Evolutionary conservation across 2,113 vertebrate genomes (phyloP).

Genomic region (Capreolus pygargus): DNA sequence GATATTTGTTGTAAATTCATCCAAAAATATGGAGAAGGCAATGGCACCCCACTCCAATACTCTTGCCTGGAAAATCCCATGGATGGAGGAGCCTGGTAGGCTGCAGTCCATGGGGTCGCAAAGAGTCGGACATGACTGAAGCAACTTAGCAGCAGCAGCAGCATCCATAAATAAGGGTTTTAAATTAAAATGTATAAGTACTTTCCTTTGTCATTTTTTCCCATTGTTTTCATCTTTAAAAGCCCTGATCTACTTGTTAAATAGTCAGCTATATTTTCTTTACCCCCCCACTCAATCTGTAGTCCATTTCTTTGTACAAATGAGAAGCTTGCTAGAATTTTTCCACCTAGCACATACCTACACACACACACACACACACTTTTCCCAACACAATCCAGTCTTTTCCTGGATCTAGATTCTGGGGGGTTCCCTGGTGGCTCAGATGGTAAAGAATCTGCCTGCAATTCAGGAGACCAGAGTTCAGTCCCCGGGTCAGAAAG

Average conservation of each 20-base stretch:
- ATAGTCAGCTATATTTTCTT: accelerated
- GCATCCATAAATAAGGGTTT: neutral
- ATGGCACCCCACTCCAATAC: too few relatives aligned
- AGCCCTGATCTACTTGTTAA: neutral
- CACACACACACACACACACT: accelerated
- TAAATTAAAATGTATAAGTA: neutral
- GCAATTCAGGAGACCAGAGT: neutral
- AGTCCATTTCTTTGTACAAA: accelerated
- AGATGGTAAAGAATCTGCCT: neutral
- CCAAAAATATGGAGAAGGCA: neutral
- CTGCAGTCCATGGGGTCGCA: too few relatives aligned
- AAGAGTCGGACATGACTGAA: too few relatives aligned
- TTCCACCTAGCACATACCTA: accelerated
- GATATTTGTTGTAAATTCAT: neutral
- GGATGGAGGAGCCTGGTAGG: too few relatives aligned
- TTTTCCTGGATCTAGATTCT: neutral
- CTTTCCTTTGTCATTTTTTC: neutral
- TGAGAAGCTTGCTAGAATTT: accelerated
- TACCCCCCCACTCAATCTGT: accelerated
- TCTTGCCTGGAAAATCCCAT: too few relatives aligned
- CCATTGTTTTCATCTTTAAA: neutral
- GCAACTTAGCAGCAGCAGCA: too few relatives aligned
- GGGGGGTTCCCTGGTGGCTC: neutral
- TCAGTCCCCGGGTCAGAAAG: neutral
- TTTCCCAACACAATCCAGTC: accelerated